Evolutionary conservation across 2,113 vertebrate genomes (phyloP), one percentile per base, ranked within the genome.

Genomic region (Stigmatopora argus): DNA sequence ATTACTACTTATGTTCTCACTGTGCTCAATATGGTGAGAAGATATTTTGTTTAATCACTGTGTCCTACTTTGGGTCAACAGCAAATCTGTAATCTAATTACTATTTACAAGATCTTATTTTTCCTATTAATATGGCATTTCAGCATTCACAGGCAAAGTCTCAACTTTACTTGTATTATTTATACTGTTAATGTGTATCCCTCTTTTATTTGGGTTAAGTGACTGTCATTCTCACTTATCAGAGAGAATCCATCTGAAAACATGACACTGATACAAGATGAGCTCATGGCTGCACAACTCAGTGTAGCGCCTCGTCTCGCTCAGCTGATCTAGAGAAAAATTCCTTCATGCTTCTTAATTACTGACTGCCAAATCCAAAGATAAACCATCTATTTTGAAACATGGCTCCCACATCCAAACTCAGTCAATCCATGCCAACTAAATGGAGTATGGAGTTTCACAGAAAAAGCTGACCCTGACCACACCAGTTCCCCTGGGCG

Each of bases 1-100:
- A 90, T 96, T 66, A 95, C 94, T 46, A 96, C 93, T 49, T 96
- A 94, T 15, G 93, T 94, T 31, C 87, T 96, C 5, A 96, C 94
- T 6, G 85, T 96, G 18, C 92, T 96, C 11, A 96, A 96, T 78
- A 95, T 96, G 94, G 94, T 95, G 83, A 87, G 85, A 62, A 9
- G 41, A 61, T 19, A 23, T 13, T 23, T 45, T 46, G 34, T 41
- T 60, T 5, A 38, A n/a, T 17, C 18, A 18, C n/a, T 60, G 35
- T 19, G 18, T 19, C 57, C 19, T 31, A 13, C 19, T 4, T 14
- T 15, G 38, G 21, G 21, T 61, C 19, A 61, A 23, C 44, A 2
- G 12, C 3, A 45, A 45, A 11, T 4, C n/a, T 59, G 17, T n/a
- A 14, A 13, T 44, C 5, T n/a, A 13, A 14, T 56, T 56, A 23